These are phyloP conservation scores for Phyllostomus discolor DNA, from an alignment of 2,113 vertebrate genomes.

Conservation along the genomic window DNA sequence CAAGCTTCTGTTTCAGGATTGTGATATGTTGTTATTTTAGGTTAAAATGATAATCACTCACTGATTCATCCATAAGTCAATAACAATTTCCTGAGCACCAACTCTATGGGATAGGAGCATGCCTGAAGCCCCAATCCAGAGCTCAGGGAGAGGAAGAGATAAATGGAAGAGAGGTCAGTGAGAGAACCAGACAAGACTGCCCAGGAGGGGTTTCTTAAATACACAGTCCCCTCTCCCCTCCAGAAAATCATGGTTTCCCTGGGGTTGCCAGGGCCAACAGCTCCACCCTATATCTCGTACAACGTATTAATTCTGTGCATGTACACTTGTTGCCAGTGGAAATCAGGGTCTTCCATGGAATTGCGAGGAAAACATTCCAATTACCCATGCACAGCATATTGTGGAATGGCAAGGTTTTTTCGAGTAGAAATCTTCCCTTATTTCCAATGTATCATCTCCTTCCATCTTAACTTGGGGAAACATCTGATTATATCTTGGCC, in stretches of 20 bases:
- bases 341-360: too few species aligned
- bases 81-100: not conserved
- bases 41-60: not conserved
- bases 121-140: not conserved
- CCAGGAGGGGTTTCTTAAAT: not conserved
- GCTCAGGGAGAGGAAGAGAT: not conserved
- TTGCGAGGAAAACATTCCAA: too few species aligned
- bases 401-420: too few species aligned
- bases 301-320: not conserved
- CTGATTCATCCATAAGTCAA: not conserved
- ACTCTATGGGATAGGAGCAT: not conserved
- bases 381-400: too few species aligned
- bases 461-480: too few species aligned
- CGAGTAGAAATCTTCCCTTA: too few species aligned
- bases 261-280: not conserved
- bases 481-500: too few species aligned
- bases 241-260: not conserved
- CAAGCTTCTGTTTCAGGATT: not conserved
- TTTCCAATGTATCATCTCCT: too few species aligned
- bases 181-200: not conserved
- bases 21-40: not conserved
- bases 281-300: not conserved
- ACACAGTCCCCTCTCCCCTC: not conserved
- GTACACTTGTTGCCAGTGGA: not conserved
- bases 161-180: not conserved